Base-by-base conservation (phyloP, 2,888 invertebrate species). In the Leptothorax acervorum region DNA sequence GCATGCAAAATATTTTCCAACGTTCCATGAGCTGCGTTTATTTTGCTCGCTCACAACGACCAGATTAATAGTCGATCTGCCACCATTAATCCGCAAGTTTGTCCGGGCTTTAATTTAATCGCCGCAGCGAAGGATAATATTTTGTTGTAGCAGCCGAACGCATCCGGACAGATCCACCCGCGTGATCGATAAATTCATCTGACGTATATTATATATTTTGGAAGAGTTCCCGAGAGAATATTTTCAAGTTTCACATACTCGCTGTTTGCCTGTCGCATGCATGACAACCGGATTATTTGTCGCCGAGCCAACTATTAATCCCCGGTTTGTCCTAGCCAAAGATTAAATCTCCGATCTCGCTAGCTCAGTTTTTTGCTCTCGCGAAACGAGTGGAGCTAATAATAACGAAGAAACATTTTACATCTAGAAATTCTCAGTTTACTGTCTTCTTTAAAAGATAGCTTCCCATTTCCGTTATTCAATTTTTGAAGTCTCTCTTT, bases 101-200 rank as follows among this genome's bases (percentile, higher is more conserved):
- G 74, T 76, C 78, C 82, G 78, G 78, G 76, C 65, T 82, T 63
- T 76, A 82, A 74, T 82, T 82, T 82, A 82, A 82, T 82, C 82
- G 63, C 82, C 60, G 60, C 31, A 73, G 73, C 73, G 79, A 81
- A 73, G 79, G 79, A 81, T 81, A 81, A 81, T 81, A 81, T 81
- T 81, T 81, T 73, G 79, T 81, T 81, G 79, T 62, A 73, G 73
- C 73, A 73, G 60, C 79, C 73, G 68, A 81, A 81, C 60, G 60
- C 42, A 18, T 42, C 68, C 68, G n/a, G 62, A 62, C 66, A 81
- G 78, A 78, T 79, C 15, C 60, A 73, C 48, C 39, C 48, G 73
- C 18, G 48, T 60, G 79, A 60, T 81, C 79, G 79, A 81, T 81
- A 81, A 81, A 81, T 81, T 81, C 31, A 73, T 73, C 73, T 60